Percentiles rank a stretch among this genome's conserved stretches.
These are phyloP conservation scores for Brachionus koreanus DNA, from an alignment of 1,140 invertebrate species.

Conservation along the genomic window DNA sequence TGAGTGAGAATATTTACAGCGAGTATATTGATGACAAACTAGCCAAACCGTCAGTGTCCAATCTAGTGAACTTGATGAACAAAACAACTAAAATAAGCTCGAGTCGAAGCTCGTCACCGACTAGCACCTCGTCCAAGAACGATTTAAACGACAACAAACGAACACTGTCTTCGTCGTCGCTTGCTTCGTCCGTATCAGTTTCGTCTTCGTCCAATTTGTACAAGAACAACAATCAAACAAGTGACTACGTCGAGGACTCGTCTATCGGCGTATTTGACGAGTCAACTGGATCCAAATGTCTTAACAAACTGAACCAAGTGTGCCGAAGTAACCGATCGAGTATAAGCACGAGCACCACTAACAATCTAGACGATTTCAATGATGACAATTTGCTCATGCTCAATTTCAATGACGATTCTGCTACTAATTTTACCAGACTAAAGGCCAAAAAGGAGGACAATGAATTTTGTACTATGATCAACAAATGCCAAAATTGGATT, in stretches of 20 bases:
- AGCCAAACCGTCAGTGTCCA: neutral
- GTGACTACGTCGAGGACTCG: constrained; percentile 10
- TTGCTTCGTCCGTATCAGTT: neutral
- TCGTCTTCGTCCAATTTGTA: neutral
- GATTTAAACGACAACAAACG: constrained; percentile 3
- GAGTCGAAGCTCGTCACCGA: neutral
- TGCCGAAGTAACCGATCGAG: neutral
- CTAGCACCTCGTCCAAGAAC: neutral
- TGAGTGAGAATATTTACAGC: neutral
- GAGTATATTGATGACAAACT: neutral
- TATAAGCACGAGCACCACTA: neutral
- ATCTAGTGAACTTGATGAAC: neutral
- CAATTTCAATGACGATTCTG: neutral
- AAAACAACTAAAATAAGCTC: neutral
- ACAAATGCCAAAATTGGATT: constrained; percentile 16
- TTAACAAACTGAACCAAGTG: neutral
- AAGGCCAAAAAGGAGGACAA: constrained; percentile 5
- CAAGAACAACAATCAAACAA: neutral
- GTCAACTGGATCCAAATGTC: neutral
- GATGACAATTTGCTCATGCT: constrained; percentile 4
- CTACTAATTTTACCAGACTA: neutral
- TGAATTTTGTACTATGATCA: neutral
- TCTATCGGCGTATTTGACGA: neutral
- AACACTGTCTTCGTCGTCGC: neutral
- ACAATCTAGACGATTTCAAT: constrained; percentile 18